A percentile compares a stretch with the other conserved stretches of the same genome.
Conservation (phyloP, 2,888 invertebrate species). For the Cylindroiulus punctatus region DNA sequence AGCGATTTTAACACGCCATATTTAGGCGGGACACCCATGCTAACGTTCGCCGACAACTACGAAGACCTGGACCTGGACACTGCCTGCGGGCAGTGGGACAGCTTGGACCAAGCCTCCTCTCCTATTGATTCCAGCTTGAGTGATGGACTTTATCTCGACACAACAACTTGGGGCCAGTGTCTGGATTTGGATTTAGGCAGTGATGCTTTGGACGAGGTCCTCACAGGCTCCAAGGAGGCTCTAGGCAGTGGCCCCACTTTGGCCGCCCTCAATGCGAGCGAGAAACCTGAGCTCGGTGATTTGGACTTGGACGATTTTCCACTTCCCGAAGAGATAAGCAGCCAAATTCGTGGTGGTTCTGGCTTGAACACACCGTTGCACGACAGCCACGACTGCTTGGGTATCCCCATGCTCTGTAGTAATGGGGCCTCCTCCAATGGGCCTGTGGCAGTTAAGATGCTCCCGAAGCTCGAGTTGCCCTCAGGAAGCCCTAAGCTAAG, state of each 20-base stretch:
- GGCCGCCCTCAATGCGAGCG: slow-evolving; percentile 85
- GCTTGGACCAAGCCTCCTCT: neutral
- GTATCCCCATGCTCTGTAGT: slow-evolving; percentile 64
- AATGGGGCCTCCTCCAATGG: neutral
- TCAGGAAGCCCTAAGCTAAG: neutral
- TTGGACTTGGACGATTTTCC: slow-evolving; percentile 86
- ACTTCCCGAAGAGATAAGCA: slow-evolving; percentile 73
- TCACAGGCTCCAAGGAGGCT: slow-evolving; percentile 58
- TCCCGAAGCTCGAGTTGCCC: neutral
- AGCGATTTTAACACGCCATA: slow-evolving; percentile 42
- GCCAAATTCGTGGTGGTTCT: slow-evolving; percentile 48
- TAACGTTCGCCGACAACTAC: slow-evolving; percentile 48
- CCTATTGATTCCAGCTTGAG: neutral
- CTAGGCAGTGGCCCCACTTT: slow-evolving; percentile 72
- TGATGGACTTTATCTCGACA: slow-evolving; percentile 46
- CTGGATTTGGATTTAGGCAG: slow-evolving; percentile 54
- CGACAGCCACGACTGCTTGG: slow-evolving; percentile 59
- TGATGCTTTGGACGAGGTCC: slow-evolving; percentile 54
- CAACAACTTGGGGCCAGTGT: slow-evolving; percentile 6
- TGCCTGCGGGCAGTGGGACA: neutral
- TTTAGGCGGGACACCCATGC: slow-evolving; percentile 49
- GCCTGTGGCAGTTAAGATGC: too few species aligned
- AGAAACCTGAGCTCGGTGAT: slow-evolving; percentile 83
- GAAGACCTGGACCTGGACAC: neutral
- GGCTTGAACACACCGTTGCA: slow-evolving; percentile 51